Conservation (phyloP, 2,113 vertebrate genomes). For the Cercopithecus mona region DNA sequence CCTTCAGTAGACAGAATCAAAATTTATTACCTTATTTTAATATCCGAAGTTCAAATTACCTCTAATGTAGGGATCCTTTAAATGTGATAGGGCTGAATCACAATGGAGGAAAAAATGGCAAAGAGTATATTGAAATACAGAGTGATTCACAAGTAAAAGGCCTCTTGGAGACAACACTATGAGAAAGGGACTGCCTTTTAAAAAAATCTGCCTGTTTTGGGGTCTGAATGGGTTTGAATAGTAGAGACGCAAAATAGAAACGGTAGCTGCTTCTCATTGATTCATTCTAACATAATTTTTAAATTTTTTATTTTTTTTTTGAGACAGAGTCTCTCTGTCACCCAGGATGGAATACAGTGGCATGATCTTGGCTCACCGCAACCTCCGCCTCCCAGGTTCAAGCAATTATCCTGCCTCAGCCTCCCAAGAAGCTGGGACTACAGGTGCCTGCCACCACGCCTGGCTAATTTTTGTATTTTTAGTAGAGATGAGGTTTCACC, state of each 20-base stretch:
- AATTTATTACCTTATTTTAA: conserved; percentile 25
- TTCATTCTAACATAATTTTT: not conserved
- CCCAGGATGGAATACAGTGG: no score
- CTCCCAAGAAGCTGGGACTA: no score
- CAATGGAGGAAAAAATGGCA: not conserved
- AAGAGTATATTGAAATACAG: not conserved
- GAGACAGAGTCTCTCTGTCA: no score
- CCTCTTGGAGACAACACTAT: not conserved
- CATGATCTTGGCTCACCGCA: no score
- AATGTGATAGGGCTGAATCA: conserved; percentile 11
- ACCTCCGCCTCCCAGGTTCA: no score
- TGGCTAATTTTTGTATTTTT: no score
- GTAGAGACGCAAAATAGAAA: not conserved
- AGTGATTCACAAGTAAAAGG: not conserved
- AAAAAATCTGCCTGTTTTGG: not conserved
- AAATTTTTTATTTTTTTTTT: no score
- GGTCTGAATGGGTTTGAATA: not conserved
- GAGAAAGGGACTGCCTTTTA: not conserved
- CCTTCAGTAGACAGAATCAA: not conserved
- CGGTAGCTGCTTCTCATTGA: not conserved
- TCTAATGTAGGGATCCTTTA: not conserved
- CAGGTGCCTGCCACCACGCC: no score
- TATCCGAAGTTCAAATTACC: conserved; percentile 2
- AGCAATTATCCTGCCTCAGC: no score
- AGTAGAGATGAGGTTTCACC: no score